These are phyloP conservation scores for Zosterops japonicus DNA, from an alignment of 2,113 vertebrate genomes.

Conservation along the genomic window DNA sequence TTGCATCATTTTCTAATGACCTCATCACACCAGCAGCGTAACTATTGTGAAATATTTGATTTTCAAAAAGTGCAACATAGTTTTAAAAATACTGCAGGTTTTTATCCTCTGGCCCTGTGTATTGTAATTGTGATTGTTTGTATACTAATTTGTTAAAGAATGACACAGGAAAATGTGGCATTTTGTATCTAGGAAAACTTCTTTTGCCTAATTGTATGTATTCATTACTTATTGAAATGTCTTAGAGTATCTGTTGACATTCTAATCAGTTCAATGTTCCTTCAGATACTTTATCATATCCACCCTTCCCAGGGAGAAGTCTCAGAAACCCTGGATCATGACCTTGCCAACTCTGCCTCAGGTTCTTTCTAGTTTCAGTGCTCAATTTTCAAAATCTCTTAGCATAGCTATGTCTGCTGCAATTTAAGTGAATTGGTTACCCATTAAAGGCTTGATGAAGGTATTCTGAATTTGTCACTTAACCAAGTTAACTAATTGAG, in stretches of 20 bases:
- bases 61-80: neutral
- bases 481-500: neutral
- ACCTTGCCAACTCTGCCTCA: neutral
- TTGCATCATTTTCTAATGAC: neutral
- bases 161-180: neutral
- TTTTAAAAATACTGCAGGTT: neutral
- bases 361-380: neutral
- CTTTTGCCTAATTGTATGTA: rapidly evolving
- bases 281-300: neutral
- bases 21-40: neutral
- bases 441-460: neutral
- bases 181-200: neutral
- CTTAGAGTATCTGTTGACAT: neutral
- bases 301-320: neutral
- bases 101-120: rapidly evolving
- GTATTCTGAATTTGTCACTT: neutral
- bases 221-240: neutral
- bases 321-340: neutral
- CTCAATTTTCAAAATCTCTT: neutral
- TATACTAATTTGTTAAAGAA: neutral
- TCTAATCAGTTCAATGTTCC: neutral
- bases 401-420: neutral
- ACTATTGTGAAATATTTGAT: neutral
- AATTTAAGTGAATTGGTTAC: neutral
- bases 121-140: neutral